These are phyloP conservation scores for Callocephalon fimbriatum DNA, from an alignment of 2,113 vertebrate genomes.

Conservation along the genomic window DNA sequence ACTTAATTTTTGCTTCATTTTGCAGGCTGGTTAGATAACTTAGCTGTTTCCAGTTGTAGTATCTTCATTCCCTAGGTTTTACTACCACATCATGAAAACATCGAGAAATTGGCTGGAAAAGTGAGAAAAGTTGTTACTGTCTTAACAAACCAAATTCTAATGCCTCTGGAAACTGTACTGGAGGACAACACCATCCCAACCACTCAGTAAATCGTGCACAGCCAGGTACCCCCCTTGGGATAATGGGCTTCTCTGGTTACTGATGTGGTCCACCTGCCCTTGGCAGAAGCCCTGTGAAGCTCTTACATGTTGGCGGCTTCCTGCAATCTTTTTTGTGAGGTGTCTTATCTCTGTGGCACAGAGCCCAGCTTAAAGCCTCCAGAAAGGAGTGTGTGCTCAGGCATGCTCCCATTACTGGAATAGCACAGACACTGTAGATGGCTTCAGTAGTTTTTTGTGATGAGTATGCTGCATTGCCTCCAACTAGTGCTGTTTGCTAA, in stretches of 20 bases:
- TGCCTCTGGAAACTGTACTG: background rate
- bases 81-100: background rate
- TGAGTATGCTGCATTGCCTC: background rate
- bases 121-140: background rate
- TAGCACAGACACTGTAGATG: background rate
- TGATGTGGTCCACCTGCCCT: rapidly evolving
- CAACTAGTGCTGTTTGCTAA: background rate
- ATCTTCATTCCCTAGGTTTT: background rate
- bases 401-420: background rate
- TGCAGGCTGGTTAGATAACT: background rate
- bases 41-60: background rate
- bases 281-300: background rate
- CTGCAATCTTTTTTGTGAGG: background rate
- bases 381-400: background rate
- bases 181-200: background rate
- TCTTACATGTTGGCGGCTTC: background rate
- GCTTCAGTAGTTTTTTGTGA: background rate
- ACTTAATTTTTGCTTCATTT: background rate
- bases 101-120: background rate
- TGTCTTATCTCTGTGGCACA: background rate
- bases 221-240: rapidly evolving
- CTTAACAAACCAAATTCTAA: background rate
- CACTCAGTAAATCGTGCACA: background rate
- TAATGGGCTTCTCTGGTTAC: background rate
- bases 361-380: background rate